Evolutionary conservation across 2,888 invertebrate genomes (phyloP), one percentile per base, ranked within the genome.

Genomic region (Andrena bicolor): DNA sequence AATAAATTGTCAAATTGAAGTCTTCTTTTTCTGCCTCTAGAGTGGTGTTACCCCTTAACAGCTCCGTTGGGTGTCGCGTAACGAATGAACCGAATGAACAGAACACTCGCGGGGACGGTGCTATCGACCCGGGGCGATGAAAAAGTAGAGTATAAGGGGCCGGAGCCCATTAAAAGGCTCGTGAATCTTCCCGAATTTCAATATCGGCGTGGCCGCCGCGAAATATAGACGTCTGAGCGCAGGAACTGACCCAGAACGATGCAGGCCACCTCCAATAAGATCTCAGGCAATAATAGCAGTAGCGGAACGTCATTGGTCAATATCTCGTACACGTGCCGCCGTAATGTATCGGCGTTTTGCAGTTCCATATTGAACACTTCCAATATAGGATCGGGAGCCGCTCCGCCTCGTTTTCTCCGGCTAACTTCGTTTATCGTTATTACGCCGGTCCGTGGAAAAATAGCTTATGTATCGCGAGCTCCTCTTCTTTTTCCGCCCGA

Each of bases 321-420:
- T 87, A 88, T 86, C 88, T 86, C 73, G 88, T 85, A 84, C 87
- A 88, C 88, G 84, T 87, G 88, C 86, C 82, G 76, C 82, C 77
- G 70, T 87, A 88, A 86, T 83, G 86, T 82, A 88, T 82, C 82
- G 88, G 76, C 75, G 76, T 81, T 80, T 86, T 73, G 79, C 79
- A 80, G 74, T 76, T 86, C 74, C 81, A 83, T 85, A 86, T 88
- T 84, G 86, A 86, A 83, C 84, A 87, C 86, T 86, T 82, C 68
- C 84, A 86, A 87, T 88, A 88, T 81, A 80, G 76, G 65, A 68
- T 35, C 20, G 30, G 75, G 66, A 63, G 26, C 58, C 23, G 63
- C 61, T 70, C 76, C 76, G 63, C 32, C 77, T 76, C 83, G 80
- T 80, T 88, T 73, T 76, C 88, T 66, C 58, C 78, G 68, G 72